phyloP scores from a whole-genome alignment of 2,797 vertebrate species.

The Numenius phaeopus region DNA sequence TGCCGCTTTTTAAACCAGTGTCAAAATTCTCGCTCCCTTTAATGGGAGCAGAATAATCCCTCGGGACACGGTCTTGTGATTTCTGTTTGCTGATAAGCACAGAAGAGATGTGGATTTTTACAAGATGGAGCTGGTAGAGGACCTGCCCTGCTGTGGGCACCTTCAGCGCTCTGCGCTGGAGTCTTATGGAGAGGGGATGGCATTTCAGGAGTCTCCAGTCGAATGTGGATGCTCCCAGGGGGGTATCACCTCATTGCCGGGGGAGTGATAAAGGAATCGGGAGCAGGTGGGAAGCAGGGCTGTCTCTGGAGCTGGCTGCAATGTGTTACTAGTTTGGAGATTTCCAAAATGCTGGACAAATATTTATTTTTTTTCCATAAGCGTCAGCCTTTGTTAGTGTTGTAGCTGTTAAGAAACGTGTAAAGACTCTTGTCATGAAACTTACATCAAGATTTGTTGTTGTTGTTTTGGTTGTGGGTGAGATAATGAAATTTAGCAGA shows the following conservation, averaged over 20 bases:
- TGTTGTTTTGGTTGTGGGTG: background rate
- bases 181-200: background rate
- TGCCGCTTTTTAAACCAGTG: background rate
- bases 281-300: background rate
- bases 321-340: background rate
- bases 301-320: background rate
- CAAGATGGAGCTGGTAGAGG: background rate
- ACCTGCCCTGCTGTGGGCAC: background rate
- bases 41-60: background rate
- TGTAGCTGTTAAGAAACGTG: background rate
- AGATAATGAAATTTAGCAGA: background rate
- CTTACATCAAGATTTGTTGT: background rate
- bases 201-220: background rate
- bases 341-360: background rate
- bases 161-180: background rate
- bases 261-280: background rate
- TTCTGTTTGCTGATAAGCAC: background rate
- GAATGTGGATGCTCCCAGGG: background rate
- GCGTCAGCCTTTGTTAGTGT: background rate
- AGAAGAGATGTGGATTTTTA: background rate
- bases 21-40: background rate
- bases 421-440: background rate
- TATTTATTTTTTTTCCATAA: background rate
- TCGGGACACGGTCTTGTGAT: background rate
- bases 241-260: background rate